phyloP scores from a whole-genome alignment of 2,888 invertebrate species.

The Oscheius sp. region DNA sequence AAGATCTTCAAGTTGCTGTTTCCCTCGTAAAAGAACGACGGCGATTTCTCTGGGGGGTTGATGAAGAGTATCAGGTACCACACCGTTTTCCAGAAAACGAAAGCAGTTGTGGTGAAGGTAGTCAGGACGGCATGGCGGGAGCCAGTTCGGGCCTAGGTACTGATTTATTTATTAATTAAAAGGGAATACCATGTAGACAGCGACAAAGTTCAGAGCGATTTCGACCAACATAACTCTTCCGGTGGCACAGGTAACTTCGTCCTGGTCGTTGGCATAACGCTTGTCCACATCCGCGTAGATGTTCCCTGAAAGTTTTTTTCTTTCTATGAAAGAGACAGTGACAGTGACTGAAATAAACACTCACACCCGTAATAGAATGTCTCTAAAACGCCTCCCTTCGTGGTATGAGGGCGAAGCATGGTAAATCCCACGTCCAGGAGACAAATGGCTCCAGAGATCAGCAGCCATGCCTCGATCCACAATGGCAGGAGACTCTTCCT shows the following conservation, averaged over 20 bases:
- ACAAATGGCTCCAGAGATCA: constrained; percentile 59
- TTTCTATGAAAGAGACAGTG: neutral
- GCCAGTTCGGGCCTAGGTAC: constrained; percentile 47
- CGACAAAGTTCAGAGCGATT: constrained; percentile 64
- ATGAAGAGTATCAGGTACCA: constrained; percentile 66
- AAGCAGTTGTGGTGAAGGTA: constrained; percentile 62
- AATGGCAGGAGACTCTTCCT: constrained; percentile 44
- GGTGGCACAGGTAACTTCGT: constrained; percentile 68
- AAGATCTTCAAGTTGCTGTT: constrained; percentile 43
- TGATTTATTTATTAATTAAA: neutral
- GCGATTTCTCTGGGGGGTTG: constrained; percentile 54
- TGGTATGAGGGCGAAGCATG: constrained; percentile 53
- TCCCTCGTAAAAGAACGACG: constrained; percentile 44
- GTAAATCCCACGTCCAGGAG: constrained; percentile 53
- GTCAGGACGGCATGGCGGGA: constrained; percentile 66
- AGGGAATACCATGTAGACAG: constrained; percentile 55
- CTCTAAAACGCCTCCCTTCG: constrained; percentile 37
- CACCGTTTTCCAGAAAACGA: constrained; percentile 71
- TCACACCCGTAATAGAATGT: constrained; percentile 53
- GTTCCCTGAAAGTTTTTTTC: constrained; percentile 53
- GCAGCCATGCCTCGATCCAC: constrained; percentile 64
- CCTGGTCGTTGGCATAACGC: constrained; percentile 63
- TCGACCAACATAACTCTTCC: constrained; percentile 69
- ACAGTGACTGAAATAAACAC: constrained; percentile 1
- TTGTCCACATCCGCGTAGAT: constrained; percentile 68